A percentile compares a stretch with the other conserved stretches of the same genome.
Conservation (phyloP, 1,140 invertebrate species). For the Euwallacea similis region DNA sequence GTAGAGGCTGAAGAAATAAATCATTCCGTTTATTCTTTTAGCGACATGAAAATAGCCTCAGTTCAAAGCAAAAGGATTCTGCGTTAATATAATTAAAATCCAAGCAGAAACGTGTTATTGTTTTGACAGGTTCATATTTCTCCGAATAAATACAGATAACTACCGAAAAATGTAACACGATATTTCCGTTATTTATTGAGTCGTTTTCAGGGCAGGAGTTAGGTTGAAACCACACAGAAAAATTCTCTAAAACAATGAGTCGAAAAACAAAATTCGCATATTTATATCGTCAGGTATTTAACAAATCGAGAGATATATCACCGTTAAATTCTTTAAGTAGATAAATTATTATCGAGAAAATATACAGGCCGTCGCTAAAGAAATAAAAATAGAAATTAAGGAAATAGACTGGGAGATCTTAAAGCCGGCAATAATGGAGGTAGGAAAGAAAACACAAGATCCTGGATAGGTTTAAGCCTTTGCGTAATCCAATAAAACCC, state of each 20-base stretch:
- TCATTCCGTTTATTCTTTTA: slow-evolving; percentile 8
- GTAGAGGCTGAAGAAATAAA: neutral
- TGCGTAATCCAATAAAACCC: slow-evolving; percentile 26
- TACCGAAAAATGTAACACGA: slow-evolving; percentile 1
- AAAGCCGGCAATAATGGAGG: slow-evolving; percentile 8
- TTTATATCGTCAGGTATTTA: too few relatives aligned
- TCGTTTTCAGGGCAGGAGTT: neutral
- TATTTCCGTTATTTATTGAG: neutral
- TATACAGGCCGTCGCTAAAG: neutral
- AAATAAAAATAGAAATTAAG: slow-evolving; percentile 18
- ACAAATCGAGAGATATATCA: too few relatives aligned
- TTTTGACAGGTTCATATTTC: slow-evolving; percentile 13
- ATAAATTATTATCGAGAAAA: too few relatives aligned
- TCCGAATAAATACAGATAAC: neutral
- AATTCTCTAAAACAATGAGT: too few relatives aligned
- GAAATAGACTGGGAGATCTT: slow-evolving; percentile 1
- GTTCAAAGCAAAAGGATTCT: slow-evolving; percentile 8
- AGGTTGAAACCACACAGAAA: too few relatives aligned
- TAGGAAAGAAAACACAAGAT: slow-evolving; percentile 10
- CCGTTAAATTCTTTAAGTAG: too few relatives aligned
- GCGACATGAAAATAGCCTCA: slow-evolving; percentile 2
- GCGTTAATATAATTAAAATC: slow-evolving; percentile 6
- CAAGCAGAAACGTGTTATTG: slow-evolving; percentile 4
- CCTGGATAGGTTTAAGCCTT: slow-evolving; percentile 10
- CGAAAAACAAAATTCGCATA: too few relatives aligned